These are phyloP conservation scores for Frieseomelitta varia DNA, from an alignment of 1,140 invertebrate genomes.

Conservation along the genomic window DNA sequence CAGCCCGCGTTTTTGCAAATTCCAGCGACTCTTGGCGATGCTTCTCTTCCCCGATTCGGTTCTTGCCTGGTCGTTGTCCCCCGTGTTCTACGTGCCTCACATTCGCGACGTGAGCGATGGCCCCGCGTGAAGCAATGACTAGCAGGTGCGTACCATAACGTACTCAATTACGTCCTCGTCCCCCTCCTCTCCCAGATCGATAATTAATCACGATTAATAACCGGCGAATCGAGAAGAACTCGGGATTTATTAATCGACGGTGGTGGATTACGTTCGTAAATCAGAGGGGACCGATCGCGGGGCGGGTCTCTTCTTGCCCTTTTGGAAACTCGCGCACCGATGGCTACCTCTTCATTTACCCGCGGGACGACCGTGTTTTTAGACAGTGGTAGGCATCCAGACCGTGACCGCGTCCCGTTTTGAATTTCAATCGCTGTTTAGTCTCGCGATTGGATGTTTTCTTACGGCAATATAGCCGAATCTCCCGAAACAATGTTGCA, in stretches of 20 bases:
- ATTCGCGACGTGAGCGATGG: constrained; percentile 38
- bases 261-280: constrained; percentile 41
- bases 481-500: not conserved
- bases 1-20: constrained; percentile 3
- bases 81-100: constrained; percentile 37
- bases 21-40: not conserved
- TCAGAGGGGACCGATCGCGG: not conserved
- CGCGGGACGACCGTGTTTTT: constrained; percentile 17
- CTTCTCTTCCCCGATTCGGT: constrained; percentile 21
- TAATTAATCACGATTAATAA: constrained; percentile 51
- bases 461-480: not conserved
- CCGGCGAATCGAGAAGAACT: constrained; percentile 14
- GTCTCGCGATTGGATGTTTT: not conserved
- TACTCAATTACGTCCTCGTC: constrained; percentile 14
- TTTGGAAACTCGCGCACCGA: constrained; percentile 28
- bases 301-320: constrained; percentile 13
- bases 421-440: not conserved
- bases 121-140: constrained; percentile 13
- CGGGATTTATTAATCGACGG: constrained; percentile 41
- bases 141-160: constrained; percentile 40
- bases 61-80: not conserved
- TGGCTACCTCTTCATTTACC: constrained; percentile 40
- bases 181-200: not conserved
- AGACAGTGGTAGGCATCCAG: too few species aligned
- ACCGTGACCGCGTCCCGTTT: not conserved